Evolutionary conservation across 1,140 invertebrate genomes (phyloP).

Genomic region (Diprion similis): DNA sequence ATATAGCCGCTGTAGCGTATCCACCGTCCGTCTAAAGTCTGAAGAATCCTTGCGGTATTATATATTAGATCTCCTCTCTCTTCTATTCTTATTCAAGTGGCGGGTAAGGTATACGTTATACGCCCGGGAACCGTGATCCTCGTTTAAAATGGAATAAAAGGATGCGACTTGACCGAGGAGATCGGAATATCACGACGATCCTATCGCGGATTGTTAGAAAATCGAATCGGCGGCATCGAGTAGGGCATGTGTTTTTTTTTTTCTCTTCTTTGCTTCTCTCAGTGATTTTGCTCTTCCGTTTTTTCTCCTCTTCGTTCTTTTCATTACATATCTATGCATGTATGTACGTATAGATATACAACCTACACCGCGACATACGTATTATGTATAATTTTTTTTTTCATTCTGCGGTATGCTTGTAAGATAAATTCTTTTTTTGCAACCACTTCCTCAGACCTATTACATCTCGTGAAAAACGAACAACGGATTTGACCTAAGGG

Average conservation of each 20-base stretch:
- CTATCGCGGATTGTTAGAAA: constrained; percentile 4
- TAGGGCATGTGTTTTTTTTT: not conserved
- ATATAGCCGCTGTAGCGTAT: not conserved
- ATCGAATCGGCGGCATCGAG: not conserved
- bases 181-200: constrained; percentile 5
- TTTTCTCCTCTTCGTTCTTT: not conserved
- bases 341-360: no score
- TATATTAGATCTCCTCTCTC: constrained; percentile 5
- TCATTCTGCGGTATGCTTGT: not conserved
- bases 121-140: not conserved
- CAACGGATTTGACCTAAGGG: no score
- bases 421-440: not conserved
- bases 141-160: not conserved
- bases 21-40: not conserved
- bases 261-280: not conserved
- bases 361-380: no score
- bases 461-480: no score
- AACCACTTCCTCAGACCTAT: not conserved
- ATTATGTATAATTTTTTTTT: not conserved
- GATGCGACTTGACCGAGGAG: not conserved
- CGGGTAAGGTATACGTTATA: not conserved
- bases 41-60: not conserved
- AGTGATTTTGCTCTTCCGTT: not conserved
- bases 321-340: no score
- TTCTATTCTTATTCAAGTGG: constrained; percentile 1